Conservation (phyloP, 2,888 invertebrate species). For the Cerastis leucographa region DNA sequence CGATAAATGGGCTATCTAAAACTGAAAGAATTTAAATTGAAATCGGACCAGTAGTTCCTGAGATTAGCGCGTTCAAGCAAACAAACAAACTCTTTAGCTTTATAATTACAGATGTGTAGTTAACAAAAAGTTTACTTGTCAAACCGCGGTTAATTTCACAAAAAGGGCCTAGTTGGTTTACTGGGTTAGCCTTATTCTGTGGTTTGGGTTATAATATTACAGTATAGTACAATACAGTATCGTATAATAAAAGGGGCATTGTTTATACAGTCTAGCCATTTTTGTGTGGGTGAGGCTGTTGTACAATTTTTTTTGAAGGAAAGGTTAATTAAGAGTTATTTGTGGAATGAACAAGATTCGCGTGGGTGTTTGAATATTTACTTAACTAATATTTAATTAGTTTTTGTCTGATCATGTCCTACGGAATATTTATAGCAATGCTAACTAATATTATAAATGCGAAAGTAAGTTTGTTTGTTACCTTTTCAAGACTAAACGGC, state of each 20-base stretch:
- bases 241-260: neutral
- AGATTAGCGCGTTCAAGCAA: too few species aligned
- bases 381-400: neutral
- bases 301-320: neutral
- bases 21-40: too few species aligned
- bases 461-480: too few species aligned
- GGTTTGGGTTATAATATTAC: neutral
- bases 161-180: neutral
- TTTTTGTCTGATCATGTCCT: conserved; percentile 1
- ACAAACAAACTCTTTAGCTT: too few species aligned
- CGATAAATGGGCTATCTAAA: too few species aligned
- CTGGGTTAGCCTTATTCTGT: neutral
- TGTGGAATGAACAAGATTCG: neutral
- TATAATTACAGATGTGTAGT: too few species aligned
- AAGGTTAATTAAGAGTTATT: conserved; percentile 9
- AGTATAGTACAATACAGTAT: neutral
- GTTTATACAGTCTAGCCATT: neutral
- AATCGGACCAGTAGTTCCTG: too few species aligned
- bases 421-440: neutral
- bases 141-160: neutral
- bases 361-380: neutral
- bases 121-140: neutral
- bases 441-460: too few species aligned
- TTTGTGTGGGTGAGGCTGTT: conserved; percentile 3
- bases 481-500: too few species aligned